Percentiles rank a stretch among this genome's conserved stretches.
These are phyloP conservation scores for Drosophila novamexicana DNA, from an alignment of 1,140 invertebrate genomes.

Conservation along the genomic window DNA sequence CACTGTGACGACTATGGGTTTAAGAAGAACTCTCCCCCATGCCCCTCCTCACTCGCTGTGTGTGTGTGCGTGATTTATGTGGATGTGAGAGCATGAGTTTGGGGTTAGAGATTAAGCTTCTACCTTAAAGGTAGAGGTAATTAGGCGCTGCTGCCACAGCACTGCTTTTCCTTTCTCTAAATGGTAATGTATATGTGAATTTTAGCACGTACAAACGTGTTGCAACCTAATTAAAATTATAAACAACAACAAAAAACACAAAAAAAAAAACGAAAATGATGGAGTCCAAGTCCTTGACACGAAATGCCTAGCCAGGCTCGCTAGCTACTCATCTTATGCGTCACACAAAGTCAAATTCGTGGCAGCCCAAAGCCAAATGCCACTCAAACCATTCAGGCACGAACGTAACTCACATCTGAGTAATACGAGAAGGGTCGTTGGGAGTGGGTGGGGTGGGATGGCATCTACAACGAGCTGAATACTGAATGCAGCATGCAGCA, in stretches of 20 bases:
- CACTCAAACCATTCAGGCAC: constrained; percentile 69
- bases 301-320: constrained; percentile 34
- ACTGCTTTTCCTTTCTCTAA: constrained; percentile 42
- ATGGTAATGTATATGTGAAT: constrained; percentile 44
- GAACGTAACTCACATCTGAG: neutral
- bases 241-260: neutral
- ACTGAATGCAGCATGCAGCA: constrained; percentile 10
- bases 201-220: constrained; percentile 77
- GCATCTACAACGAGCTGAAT: constrained; percentile 25
- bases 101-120: constrained; percentile 20
- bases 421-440: constrained; percentile 13
- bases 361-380: constrained; percentile 70
- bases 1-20: constrained; percentile 37
- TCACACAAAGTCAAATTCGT: constrained; percentile 76
- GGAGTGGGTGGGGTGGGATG: neutral
- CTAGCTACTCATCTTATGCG: constrained; percentile 49
- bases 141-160: constrained; percentile 58
- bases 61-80: constrained; percentile 65
- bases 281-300: constrained; percentile 76
- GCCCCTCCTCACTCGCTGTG: neutral
- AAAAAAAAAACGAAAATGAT: constrained; percentile 13
- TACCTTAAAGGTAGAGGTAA: constrained; percentile 55
- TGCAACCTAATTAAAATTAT: constrained; percentile 81
- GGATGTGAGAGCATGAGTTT: constrained; percentile 22
- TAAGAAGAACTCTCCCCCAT: neutral